These are phyloP conservation scores for Chouioia cunea DNA, from an alignment of 2,888 invertebrate species.

Conservation along the genomic window DNA sequence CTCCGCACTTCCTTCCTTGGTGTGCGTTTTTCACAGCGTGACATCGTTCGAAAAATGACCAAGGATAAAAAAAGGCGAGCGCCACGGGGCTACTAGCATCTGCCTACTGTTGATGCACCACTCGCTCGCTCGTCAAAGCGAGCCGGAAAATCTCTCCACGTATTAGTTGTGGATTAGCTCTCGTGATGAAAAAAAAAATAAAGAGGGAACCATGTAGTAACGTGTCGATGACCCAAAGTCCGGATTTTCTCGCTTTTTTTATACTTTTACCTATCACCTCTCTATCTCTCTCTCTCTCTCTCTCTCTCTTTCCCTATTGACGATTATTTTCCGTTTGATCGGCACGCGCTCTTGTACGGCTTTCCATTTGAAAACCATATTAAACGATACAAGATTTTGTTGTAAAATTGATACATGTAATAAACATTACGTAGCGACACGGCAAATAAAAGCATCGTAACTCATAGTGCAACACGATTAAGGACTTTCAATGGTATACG, in stretches of 20 bases:
- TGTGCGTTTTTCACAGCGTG: neutral
- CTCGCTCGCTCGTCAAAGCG: conserved; percentile 23
- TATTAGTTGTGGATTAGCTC: conserved; percentile 15
- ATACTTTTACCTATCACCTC: conserved; percentile 31
- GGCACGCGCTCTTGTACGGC: neutral
- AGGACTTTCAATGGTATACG: too few relatives aligned
- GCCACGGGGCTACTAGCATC: conserved; percentile 19
- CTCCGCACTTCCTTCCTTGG: neutral
- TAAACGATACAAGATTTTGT: too few relatives aligned
- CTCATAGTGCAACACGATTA: too few relatives aligned
- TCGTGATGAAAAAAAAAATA: neutral
- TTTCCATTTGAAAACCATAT: too few relatives aligned
- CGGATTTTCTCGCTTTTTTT: conserved; percentile 5
- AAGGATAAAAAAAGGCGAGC: neutral
- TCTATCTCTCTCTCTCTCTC: conserved; percentile 10
- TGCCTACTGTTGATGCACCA: conserved; percentile 32
- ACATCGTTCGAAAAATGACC: neutral
- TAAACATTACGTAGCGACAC: too few relatives aligned
- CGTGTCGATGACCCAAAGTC: conserved; percentile 31
- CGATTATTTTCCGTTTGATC: neutral
- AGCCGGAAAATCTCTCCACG: conserved; percentile 23
- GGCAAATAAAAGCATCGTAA: too few relatives aligned
- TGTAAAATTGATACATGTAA: too few relatives aligned
- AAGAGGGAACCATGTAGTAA: neutral
- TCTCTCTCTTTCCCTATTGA: neutral